These are phyloP conservation scores for Incurvaria masculella DNA, from an alignment of 2,888 invertebrate species.

Conservation along the genomic window DNA sequence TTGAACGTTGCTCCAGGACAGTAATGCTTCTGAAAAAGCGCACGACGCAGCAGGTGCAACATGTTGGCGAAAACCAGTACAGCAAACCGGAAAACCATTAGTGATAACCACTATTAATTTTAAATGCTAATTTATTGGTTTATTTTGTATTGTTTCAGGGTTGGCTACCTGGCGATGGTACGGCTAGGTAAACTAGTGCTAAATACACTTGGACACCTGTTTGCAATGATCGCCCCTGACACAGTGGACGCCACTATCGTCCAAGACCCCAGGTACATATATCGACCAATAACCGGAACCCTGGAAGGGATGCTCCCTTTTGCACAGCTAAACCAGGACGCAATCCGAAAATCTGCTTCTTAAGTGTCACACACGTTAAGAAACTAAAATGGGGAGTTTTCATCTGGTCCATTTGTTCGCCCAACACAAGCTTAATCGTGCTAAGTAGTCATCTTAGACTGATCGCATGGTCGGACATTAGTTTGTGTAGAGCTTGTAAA, in stretches of 20 bases:
- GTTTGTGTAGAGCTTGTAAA: too few relatives aligned
- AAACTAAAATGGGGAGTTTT: too few relatives aligned
- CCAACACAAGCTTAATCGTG: constrained; percentile 6
- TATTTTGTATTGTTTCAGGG: constrained; percentile 46
- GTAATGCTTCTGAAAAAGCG: too few relatives aligned
- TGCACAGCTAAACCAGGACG: background rate
- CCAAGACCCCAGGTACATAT: constrained; percentile 37
- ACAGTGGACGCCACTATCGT: constrained; percentile 40
- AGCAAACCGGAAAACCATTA: too few relatives aligned
- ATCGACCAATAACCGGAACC: background rate
- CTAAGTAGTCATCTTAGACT: background rate
- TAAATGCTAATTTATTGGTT: too few relatives aligned
- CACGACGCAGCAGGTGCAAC: too few relatives aligned
- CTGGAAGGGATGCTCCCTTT: background rate
- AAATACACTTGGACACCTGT: constrained; percentile 80
- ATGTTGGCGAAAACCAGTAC: too few relatives aligned
- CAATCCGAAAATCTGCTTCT: background rate
- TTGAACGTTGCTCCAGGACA: too few relatives aligned
- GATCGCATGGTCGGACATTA: too few relatives aligned
- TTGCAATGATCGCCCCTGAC: constrained; percentile 59
- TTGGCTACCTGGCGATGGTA: constrained; percentile 84
- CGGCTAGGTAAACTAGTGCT: constrained; percentile 86
- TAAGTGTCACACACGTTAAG: too few relatives aligned
- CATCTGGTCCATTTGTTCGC: too few relatives aligned
- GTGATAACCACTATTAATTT: too few relatives aligned